A percentile compares a stretch with the other conserved stretches of the same genome.
Conservation (phyloP, 92 coral and sea anemone species). For the Desmophyllum pertusum region DNA sequence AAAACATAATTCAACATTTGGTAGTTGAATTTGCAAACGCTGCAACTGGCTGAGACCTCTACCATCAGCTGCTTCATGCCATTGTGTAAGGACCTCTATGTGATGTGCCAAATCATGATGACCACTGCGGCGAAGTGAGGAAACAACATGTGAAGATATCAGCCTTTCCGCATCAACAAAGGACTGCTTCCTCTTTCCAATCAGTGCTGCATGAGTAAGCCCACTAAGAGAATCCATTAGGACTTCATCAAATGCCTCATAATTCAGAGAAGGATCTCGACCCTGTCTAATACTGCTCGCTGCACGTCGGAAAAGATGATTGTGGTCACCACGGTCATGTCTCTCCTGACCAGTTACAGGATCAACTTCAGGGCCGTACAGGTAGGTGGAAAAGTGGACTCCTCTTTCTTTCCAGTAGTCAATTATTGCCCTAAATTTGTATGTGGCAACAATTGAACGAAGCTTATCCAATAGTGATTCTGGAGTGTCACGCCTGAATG, state of each 20-base stretch:
- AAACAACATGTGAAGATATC: not conserved
- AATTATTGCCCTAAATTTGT: conserved; percentile 27
- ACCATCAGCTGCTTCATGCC: conserved; percentile 77
- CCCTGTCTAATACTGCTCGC: conserved; percentile 33
- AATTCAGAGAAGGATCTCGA: conserved; percentile 1
- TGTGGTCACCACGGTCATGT: conserved; percentile 55
- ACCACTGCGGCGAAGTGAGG: conserved; percentile 48
- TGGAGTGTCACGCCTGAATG: conserved; percentile 50
- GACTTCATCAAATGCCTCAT: conserved; percentile 59
- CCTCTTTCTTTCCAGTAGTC: conserved; percentile 21
- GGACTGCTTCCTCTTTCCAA: not conserved
- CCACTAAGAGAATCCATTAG: conserved; percentile 58
- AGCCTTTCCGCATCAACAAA: not conserved
- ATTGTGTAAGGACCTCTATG: conserved; percentile 40
- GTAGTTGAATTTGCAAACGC: not conserved
- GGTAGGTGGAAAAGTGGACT: conserved; percentile 26
- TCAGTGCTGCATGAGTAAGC: not conserved
- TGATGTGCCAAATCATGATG: conserved; percentile 29
- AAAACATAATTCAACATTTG: not conserved
- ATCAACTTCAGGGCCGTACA: conserved; percentile 54
- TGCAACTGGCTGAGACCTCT: conserved; percentile 54
- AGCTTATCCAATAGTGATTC: conserved; percentile 57
- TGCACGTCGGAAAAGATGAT: too few relatives aligned
- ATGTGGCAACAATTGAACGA: conserved; percentile 66
- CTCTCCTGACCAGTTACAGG: conserved; percentile 13